Evolutionary conservation across 2,888 invertebrate genomes (phyloP), one percentile per base, ranked within the genome.

Genomic region (Aradus depressus): DNA sequence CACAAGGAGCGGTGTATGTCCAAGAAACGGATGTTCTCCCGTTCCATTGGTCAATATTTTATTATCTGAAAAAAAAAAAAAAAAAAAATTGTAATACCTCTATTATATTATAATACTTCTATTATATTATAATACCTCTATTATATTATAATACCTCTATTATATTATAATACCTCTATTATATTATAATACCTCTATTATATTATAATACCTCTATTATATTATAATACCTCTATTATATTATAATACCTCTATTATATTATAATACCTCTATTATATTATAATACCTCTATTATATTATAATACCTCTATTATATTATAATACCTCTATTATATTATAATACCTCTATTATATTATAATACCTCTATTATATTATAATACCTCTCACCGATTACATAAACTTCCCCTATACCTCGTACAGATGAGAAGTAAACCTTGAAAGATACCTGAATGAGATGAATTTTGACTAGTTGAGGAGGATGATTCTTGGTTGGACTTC

Each of bases 401-500:
- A n/a, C n/a, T n/a, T n/a, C n/a, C n/a, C n/a, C n/a, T n/a, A n/a
- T n/a, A n/a, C n/a, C n/a, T n/a, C n/a, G n/a, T n/a, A n/a, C 19
- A 26, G 37, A 35, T 14, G 16, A 10, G 6, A 35, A 35, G 10
- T n/a, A 14, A 10, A 35, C 6, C 16, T 10, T 10, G 6, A 16
- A 5, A 16, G 6, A 4, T n/a, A 44, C 44, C 44, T 23, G 28
- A 8, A 44, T 44, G 44, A 32, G 44, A 14, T 14, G 12, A 12
- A n/a, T 14, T 21, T 34, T 44, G 44, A 22, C 34, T 44, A 21
- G 32, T 44, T 28, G 44, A 42, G 18, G 45, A 45, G 35, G 12
- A 18, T 14, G 21, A 39, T 18, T 55, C 55, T 32, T 55, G 55
- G n/a, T 96, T 95, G 73, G 97, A 96, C 51, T 62, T 63, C 42